Evolutionary conservation across 1,140 invertebrate genomes (phyloP).

Genomic region (Drosophila pallidifrons): DNA sequence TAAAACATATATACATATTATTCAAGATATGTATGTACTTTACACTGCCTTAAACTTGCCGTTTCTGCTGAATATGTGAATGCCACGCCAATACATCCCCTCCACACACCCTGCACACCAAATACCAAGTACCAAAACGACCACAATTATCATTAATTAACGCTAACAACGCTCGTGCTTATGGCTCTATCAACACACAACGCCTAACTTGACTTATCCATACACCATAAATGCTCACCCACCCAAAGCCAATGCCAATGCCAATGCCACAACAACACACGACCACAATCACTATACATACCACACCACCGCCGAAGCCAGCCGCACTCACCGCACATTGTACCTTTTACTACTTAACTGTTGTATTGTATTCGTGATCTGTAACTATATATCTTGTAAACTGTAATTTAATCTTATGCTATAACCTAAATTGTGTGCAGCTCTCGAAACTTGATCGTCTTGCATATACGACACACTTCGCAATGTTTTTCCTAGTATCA

Average conservation of each 20-base stretch:
- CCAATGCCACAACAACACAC: conserved; percentile 28
- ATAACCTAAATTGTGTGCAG: conserved; percentile 36
- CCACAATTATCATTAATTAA: conserved; percentile 30
- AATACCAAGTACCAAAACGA: conserved; percentile 20
- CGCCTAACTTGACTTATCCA: neutral
- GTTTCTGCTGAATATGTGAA: conserved; percentile 83
- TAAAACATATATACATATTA: conserved; percentile 40
- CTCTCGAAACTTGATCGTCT: conserved; percentile 25
- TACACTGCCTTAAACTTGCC: conserved; percentile 83
- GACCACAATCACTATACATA: conserved; percentile 26
- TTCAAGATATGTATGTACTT: conserved; percentile 60
- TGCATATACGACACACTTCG: conserved; percentile 17
- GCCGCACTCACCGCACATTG: conserved; percentile 80
- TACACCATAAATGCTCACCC: conserved; percentile 32
- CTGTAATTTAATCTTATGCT: conserved; percentile 42
- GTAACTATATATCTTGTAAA: conserved; percentile 46
- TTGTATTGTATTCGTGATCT: conserved; percentile 74
- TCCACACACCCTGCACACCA: conserved; percentile 17
- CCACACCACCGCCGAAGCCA: conserved; percentile 59
- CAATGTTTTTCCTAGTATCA: neutral
- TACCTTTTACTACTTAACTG: conserved; percentile 76
- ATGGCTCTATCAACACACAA: conserved; percentile 30
- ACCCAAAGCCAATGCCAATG: conserved; percentile 30
- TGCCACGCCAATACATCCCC: conserved; percentile 61
- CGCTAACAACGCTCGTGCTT: conserved; percentile 55